phyloP scores from a whole-genome alignment of 2,888 invertebrate genomes.

The Piscicola geometra region DNA sequence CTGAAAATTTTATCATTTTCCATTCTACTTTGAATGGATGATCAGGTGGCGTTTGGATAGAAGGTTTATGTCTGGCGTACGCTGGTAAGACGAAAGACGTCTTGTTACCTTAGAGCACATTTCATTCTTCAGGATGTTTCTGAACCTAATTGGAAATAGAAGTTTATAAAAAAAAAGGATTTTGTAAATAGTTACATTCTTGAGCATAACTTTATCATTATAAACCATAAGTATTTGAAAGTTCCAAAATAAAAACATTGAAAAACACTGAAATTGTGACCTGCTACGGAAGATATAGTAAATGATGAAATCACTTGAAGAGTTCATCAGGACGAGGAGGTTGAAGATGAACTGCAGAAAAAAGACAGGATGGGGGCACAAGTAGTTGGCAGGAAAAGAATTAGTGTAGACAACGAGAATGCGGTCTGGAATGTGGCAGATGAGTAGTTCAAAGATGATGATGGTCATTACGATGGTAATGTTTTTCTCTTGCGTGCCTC shows the following conservation, averaged over 20 bases:
- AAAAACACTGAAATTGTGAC: conserved; percentile 6
- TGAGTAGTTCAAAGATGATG: conserved; percentile 37
- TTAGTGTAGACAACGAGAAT: conserved; percentile 27
- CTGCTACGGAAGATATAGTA: conserved; percentile 39
- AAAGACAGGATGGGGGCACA: conserved; percentile 34
- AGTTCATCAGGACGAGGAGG: conserved; percentile 38
- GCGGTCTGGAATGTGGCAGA: conserved; percentile 41
- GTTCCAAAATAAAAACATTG: no score
- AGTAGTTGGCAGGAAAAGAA: background rate
- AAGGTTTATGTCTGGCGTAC: background rate
- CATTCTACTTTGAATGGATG: background rate
- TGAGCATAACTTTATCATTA: no score
- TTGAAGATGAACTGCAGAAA: conserved; percentile 32
- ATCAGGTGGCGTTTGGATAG: background rate
- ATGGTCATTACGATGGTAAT: conserved; percentile 40
- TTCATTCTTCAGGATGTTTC: conserved; percentile 8
- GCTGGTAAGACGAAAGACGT: background rate
- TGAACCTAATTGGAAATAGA: no score
- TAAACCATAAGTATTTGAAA: no score
- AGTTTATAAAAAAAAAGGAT: background rate
- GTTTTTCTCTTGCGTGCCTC: conserved; percentile 38
- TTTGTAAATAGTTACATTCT: no score
- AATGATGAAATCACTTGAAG: conserved; percentile 40
- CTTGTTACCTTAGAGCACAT: background rate
- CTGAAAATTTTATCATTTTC: no score